Evolutionary conservation across 2,888 invertebrate species (phyloP), one percentile per base, ranked within the genome.

Genomic region (Hemistola chrysoprasaria): DNA sequence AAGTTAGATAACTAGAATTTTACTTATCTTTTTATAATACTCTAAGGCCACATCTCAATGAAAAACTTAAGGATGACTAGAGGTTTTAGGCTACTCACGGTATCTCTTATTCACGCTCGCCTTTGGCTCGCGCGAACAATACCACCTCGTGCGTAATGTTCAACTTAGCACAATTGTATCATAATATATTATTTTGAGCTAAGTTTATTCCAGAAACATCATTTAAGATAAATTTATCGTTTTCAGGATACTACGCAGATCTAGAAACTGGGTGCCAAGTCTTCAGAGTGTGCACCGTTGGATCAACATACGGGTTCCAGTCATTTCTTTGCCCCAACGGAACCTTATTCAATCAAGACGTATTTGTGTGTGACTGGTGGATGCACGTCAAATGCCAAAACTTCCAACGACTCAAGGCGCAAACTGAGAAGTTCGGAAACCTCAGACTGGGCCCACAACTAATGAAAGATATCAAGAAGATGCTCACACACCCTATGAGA

Each of bases 361-460:
- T 92, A 1, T 84, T 92, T 41, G 92, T 92, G 1, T 93, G 93
- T 55, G 92, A 92, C 58, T 93, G 93, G 93, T 93, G 93, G 93
- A 91, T 90, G 79, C 91, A 92, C 55, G 92, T 93, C 0, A 87
- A 92, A 50, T 93, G 93, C 54, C 75, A 83, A 22, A 66, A 81
- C 16, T 83, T 90, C 1, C 72, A 77, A 40, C 72, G 80, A 40
- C 56, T 71, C 3, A 85, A 78, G 45, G 70, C 63, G 11, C 80
- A 81, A 43, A 88, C 87, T 26, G 78, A 88, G 24, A 83, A 85
- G 47, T 83, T 85, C 11, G 86, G 69, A 36, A 86, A 82, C 41
- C 69, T 90, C 9, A 81, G 83, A 60, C 56, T 90, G 30, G 90
- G 90, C 7, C 86, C 90, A 16, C 90, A 91, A 37, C 82, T 92